Percentiles rank a stretch among this genome's conserved stretches.
phyloP scores from a whole-genome alignment of 2,888 invertebrate species.

The Cosmia pyralina region DNA sequence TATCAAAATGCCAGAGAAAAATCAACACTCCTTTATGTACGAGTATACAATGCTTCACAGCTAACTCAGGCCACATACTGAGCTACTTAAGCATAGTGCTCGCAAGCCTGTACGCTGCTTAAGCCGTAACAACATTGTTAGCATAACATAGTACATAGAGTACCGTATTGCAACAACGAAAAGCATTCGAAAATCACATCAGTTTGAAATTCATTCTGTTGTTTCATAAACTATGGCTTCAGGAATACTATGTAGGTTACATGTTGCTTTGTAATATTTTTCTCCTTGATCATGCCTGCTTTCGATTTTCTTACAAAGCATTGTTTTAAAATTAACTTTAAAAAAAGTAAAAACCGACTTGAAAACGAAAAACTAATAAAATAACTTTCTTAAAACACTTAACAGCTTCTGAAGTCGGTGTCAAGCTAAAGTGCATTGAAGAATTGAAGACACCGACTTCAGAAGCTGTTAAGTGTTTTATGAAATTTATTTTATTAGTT shows the following conservation, averaged over 20 bases:
- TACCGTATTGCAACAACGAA: constrained; percentile 18
- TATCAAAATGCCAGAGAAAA: not conserved
- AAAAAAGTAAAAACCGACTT: too few relatives aligned
- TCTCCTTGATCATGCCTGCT: not conserved
- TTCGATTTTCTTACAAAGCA: not conserved
- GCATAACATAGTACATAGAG: constrained; percentile 10
- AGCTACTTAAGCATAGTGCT: constrained; percentile 44
- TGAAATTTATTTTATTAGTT: too few relatives aligned
- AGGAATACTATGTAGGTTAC: not conserved
- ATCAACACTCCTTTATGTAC: not conserved
- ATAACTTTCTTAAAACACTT: too few relatives aligned
- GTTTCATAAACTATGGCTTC: not conserved
- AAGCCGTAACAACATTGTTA: constrained; percentile 46
- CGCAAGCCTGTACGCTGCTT: constrained; percentile 34
- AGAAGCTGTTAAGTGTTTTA: too few relatives aligned
- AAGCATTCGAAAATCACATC: constrained; percentile 23
- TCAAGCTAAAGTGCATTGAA: too few relatives aligned
- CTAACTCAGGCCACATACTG: constrained; percentile 13
- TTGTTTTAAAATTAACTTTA: too few relatives aligned
- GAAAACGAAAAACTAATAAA: too few relatives aligned
- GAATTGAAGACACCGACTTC: too few relatives aligned
- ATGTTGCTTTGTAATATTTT: not conserved
- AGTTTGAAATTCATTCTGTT: not conserved
- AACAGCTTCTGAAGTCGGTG: too few relatives aligned
- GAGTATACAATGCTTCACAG: constrained; percentile 12